Base-by-base conservation (phyloP, 64 coral and sea anemone genomes). In the Catalaphyllia jardinei region DNA sequence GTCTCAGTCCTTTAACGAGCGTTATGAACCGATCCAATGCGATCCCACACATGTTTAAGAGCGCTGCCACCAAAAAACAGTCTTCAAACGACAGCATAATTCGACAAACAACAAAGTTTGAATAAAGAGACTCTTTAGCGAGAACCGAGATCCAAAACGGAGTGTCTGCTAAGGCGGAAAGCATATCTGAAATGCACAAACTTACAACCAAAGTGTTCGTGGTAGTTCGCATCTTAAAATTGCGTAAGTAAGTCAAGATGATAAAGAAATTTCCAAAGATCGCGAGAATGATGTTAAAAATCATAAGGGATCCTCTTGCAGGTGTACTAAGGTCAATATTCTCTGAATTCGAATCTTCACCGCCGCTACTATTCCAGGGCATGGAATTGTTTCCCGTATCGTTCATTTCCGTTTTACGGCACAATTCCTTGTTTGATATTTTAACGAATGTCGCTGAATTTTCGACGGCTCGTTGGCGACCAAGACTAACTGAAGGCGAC, bases 141-240 rank as follows among this genome's bases (percentile, higher is more conserved):
- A 87, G 39, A 12, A 57, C 1, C 16, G 69, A 51, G 27, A 89
- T 57, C 94, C 94, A 96, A 82, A 89, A 93, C 35, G 94, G 91
- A 31, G 74, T 59, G 20, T 96, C 94, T 74, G 79, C 89, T 49
- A 96, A 55, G 29, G 94, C 88, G 31, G 94, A 96, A 28, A 96
- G 77, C 29, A 96, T 27, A n/a, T 96, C 94, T 24, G 94, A 88
- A 46, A 72, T 69, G 39, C 91, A 93, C 80, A 96, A 35, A 33
- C 93, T 96, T 17, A 96, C 87, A 29, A 96, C 94, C 20, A 96
- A 67, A 28, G 94, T 96, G 35, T 96, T 96, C 1, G 94, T 96
- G 42, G 84, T 84, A 24, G 91, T 96, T 51, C 94, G 87, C 94
- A 96, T 96, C 86, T 96, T 96, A 18, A 93, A 90, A 50, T 89